These are phyloP conservation scores for Tachysurus fulvidraco DNA, from an alignment of 2,113 vertebrate species.

Conservation along the genomic window DNA sequence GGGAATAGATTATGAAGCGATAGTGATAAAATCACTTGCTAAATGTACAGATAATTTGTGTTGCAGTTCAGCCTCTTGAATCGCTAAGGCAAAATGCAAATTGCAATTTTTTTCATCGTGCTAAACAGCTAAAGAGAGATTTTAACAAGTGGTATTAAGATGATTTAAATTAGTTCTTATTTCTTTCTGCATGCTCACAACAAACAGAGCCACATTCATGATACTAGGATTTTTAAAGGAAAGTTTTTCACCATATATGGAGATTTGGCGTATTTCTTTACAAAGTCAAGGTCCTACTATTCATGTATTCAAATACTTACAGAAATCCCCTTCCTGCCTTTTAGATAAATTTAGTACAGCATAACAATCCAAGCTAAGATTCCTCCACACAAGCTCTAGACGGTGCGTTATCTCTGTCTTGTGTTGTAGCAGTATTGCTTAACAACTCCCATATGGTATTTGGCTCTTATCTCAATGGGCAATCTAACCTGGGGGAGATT, in stretches of 20 bases:
- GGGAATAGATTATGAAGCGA: background rate
- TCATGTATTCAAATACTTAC: background rate
- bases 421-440: constrained; percentile 56
- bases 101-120: background rate
- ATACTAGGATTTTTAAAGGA: background rate
- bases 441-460: constrained; percentile 52
- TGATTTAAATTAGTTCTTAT: too few relatives aligned
- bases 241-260: background rate
- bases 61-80: background rate
- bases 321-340: constrained; percentile 25
- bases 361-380: constrained; percentile 37
- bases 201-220: background rate
- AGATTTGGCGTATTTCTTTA: background rate
- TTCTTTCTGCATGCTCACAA: background rate
- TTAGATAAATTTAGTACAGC: constrained; percentile 11
- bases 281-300: background rate
- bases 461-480: constrained; percentile 49
- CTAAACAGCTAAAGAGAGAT: too few relatives aligned
- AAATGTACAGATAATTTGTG: background rate
- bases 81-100: background rate
- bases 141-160: too few relatives aligned
- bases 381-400: constrained; percentile 36
- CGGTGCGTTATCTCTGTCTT: constrained; percentile 46
- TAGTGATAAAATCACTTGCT: background rate
- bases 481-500: constrained; percentile 54